Base-by-base conservation (phyloP, 2,797 vertebrate species). In the Acanthis flammea region DNA sequence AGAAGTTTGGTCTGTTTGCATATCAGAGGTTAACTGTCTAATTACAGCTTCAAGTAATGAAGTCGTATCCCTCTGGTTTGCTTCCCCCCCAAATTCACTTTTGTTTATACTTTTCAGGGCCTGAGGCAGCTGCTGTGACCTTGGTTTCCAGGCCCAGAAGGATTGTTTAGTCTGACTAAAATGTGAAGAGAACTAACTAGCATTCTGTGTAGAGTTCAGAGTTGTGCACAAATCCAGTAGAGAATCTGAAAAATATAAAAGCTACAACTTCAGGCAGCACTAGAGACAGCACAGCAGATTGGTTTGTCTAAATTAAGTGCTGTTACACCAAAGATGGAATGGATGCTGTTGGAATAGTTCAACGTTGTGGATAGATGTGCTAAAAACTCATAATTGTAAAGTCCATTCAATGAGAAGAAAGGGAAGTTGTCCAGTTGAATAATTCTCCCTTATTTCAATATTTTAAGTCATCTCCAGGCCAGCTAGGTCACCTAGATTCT, bases 1-100 rank as follows among this genome's bases (percentile, higher is more conserved):
- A 9, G 0, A 33, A 42, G 15, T 62, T 51, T 51, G 37, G 12
- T 42, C 3, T 33, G 1, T 42, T 42, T 28, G 19, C 12, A 9
- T 42, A 23, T 51, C 58, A 24, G 31, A 53, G 31, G 14, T 33
- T 28, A 31, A 44, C 63, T 54, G 21, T 76, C 7, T 9, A 35
- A 2, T 19, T 53, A 10, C 1, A 53, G 16, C 60, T 44, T 53
- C 25, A 30, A 2, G 9, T 44, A 35, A 44, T 44, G 39, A 42
- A 53, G 12, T 35, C 5, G 5, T 30, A 8, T 19, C 27, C 16
- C 9, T 3, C 13, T 42, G 3, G 21, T 63, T 63, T 54, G 27
- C n/a, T 77, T 54, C 27, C 44, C 6, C 21, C 25, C 16, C 13
- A 7, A 45, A 0, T 13, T 54, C n/a, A 54, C 8, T 65, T 54